Evolutionary conservation across 2,888 invertebrate species (phyloP).

Genomic region (Xanthorhoe designata): DNA sequence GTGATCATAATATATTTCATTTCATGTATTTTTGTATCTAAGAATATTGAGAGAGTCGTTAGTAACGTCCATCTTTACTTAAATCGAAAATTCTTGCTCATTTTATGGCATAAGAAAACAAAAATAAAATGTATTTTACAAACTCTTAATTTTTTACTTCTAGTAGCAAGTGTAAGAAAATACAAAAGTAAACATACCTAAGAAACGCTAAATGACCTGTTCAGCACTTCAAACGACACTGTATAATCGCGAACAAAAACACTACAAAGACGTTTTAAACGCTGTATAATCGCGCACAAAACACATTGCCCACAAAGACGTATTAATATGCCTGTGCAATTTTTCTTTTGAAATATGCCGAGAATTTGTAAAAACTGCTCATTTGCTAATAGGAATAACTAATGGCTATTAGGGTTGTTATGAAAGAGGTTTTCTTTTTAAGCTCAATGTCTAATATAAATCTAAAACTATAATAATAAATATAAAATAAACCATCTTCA

Average conservation of each 20-base stretch:
- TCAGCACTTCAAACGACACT: slow-evolving; percentile 30
- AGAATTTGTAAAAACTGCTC: slow-evolving; percentile 46
- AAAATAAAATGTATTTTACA: too few species aligned
- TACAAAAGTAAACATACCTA: slow-evolving; percentile 23
- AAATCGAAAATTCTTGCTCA: too few species aligned
- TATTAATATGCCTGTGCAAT: slow-evolving; percentile 55
- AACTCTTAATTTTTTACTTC: too few species aligned
- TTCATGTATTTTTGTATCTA: too few species aligned
- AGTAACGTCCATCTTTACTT: too few species aligned
- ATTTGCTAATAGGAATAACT: slow-evolving; percentile 51
- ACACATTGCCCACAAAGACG: slow-evolving; percentile 52
- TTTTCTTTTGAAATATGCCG: slow-evolving; percentile 45
- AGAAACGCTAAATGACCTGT: slow-evolving; percentile 24
- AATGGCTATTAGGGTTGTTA: slow-evolving; percentile 49
- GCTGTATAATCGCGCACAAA: slow-evolving; percentile 29
- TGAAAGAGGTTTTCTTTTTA: slow-evolving; percentile 34
- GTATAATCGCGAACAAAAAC: slow-evolving; percentile 26
- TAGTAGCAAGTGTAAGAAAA: background rate
- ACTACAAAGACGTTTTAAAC: slow-evolving; percentile 55
- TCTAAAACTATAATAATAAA: background rate
- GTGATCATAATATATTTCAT: too few species aligned
- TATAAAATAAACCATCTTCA: too few species aligned
- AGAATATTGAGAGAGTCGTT: too few species aligned
- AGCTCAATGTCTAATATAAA: background rate
- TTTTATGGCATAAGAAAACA: too few species aligned